Evolutionary conservation across 2,888 invertebrate species (phyloP), one percentile per base, ranked within the genome.

Genomic region (Chrysina gloriosa): DNA sequence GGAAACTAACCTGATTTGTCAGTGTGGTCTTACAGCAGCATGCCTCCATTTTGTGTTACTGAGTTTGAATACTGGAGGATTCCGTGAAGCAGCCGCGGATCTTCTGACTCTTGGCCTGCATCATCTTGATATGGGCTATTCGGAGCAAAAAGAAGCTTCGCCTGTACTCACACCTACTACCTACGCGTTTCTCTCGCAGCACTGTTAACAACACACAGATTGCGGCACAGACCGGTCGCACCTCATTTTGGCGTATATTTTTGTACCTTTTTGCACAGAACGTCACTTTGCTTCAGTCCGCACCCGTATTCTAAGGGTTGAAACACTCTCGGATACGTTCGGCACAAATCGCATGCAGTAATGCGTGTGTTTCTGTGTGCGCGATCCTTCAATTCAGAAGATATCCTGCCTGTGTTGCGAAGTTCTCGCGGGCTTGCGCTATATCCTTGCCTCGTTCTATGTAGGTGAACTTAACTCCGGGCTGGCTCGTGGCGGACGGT

Each of bases 1-100:
- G 56, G 19, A 61, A 73, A 79, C 81, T 80, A 79, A 82, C 82
- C 82, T 82, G 80, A 77, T 79, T 80, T 78, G 75, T 81, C 78
- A 80, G 78, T 77, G 81, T 77, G 79, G 78, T 77, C 79, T 78
- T 79, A 80, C 78, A 79, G 75, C 75, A 77, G 77, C 77, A 77
- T 78, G 75, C 77, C 77, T 77, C 78, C 78, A 78, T 78, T 75
- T 77, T 77, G 77, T 75, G 75, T 75, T 73, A 74, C 75, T 74
- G 76, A 73, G 74, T 72, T 73, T 74, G 72, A 74, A 75, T 76
- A 75, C 74, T 75, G 76, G 74, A 73, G 72, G 73, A 74, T 74
- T 68, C 72, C 73, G 73, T 72, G 72, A 73, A 73, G 74, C 73
- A 70, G 74, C 73, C 73, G 76, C 74, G 71, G 72, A 71, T 70